These are phyloP conservation scores for Drosophila prolongata DNA, from an alignment of 2,888 invertebrate species.

Conservation along the genomic window DNA sequence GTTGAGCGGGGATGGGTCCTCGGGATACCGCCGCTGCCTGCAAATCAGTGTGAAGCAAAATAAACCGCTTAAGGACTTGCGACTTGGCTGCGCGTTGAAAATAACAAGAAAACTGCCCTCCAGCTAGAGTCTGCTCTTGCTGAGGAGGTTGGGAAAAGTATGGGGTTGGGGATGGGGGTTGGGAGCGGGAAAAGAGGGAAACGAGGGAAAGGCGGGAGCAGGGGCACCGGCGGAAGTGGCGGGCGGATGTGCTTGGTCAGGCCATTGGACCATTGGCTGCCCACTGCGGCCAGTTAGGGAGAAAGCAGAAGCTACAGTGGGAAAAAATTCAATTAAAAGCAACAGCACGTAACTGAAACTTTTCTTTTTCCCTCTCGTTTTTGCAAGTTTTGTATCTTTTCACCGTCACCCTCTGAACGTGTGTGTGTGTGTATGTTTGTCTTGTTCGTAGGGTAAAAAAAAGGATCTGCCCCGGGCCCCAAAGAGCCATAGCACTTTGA, in stretches of 20 bases:
- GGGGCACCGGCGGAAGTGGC: constrained; percentile 51
- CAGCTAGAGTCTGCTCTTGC: constrained; percentile 47
- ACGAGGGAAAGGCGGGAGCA: neutral
- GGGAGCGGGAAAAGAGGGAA: constrained; percentile 1
- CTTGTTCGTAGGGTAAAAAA: constrained; percentile 24
- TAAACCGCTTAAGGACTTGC: constrained; percentile 78
- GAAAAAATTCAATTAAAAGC: constrained; percentile 81
- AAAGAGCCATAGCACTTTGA: constrained; percentile 40
- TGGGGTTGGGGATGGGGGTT: neutral
- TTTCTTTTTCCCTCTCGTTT: constrained; percentile 50
- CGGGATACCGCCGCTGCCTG: constrained; percentile 59
- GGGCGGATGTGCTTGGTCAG: constrained; percentile 68
- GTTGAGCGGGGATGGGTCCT: constrained; percentile 13
- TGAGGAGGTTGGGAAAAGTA: constrained; percentile 12
- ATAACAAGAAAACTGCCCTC: constrained; percentile 74
- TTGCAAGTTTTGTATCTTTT: constrained; percentile 72
- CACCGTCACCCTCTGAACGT: constrained; percentile 32
- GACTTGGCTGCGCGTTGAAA: constrained; percentile 71
- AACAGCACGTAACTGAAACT: constrained; percentile 82
- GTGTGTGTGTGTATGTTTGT: constrained; percentile 23
- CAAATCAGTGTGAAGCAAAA: constrained; percentile 75
- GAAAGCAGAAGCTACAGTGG: constrained; percentile 39
- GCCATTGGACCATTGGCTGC: constrained; percentile 49
- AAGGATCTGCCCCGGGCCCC: constrained; percentile 56
- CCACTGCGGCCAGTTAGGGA: constrained; percentile 23